phyloP scores from a whole-genome alignment of 1,140 invertebrate genomes.

The Zaprionus taronus region DNA sequence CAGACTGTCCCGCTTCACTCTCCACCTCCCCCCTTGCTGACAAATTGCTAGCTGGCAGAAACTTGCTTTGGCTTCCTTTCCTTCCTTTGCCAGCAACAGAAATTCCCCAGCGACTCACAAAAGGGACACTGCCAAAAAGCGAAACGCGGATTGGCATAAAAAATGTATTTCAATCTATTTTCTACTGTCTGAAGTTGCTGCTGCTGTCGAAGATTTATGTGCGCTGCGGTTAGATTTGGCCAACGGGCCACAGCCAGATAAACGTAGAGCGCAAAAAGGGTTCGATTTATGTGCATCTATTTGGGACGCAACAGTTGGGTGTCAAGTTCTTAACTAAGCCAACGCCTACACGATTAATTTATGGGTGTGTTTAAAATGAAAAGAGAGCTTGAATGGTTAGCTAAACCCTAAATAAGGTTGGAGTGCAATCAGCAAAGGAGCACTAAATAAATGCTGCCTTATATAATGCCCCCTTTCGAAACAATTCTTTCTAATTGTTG shows the following conservation, averaged over 20 bases:
- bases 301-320: conserved; percentile 60
- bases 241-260: conserved; percentile 24
- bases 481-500: background rate
- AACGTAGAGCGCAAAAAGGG: conserved; percentile 49
- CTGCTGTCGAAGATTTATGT: conserved; percentile 65
- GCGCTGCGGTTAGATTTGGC: conserved; percentile 62
- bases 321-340: conserved; percentile 10
- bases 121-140: conserved; percentile 23
- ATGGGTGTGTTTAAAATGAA: conserved; percentile 3
- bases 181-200: conserved; percentile 50
- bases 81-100: conserved; percentile 1
- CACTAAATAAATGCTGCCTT: background rate
- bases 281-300: conserved; percentile 53
- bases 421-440: background rate
- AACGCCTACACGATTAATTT: conserved; percentile 2
- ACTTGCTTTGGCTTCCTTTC: conserved; percentile 12
- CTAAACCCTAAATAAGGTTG: background rate
- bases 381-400: background rate
- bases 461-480: background rate
- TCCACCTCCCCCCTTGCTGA: conserved; percentile 30
- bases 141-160: conserved; percentile 53
- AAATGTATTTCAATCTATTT: conserved; percentile 80
- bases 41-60: conserved; percentile 62
- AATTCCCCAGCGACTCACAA: conserved; percentile 47
- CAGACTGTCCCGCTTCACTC: background rate